phyloP scores from a whole-genome alignment of 2,888 invertebrate genomes.

The Alsophila aescularia region DNA sequence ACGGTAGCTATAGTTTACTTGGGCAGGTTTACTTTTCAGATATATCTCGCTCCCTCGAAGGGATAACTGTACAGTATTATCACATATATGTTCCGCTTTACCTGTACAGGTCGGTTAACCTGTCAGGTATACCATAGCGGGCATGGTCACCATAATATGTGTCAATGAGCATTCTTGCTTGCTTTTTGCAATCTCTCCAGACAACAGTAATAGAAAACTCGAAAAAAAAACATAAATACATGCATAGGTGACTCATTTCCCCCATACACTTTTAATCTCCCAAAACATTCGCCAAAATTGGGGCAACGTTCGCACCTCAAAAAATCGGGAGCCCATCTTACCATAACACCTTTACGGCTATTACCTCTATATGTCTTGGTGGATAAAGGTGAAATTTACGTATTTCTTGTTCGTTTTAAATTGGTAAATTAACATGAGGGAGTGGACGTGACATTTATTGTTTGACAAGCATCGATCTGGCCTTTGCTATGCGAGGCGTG shows the following conservation, averaged over 20 bases:
- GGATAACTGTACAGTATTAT: too few species aligned
- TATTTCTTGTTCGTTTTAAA: conserved; percentile 12
- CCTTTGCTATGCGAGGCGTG: conserved; percentile 80
- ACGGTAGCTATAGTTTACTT: too few species aligned
- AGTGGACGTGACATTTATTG: conserved; percentile 85
- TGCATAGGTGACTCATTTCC: conserved; percentile 40
- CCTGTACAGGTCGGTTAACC: too few species aligned
- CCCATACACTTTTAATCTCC: conserved; percentile 62
- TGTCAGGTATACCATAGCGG: too few species aligned
- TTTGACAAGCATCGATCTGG: conserved; percentile 84
- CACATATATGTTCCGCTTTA: too few species aligned
- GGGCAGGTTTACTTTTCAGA: too few species aligned
- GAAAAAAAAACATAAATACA: conserved; percentile 13
- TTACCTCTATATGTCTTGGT: conserved; percentile 33
- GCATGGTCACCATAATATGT: too few species aligned
- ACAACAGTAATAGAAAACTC: not conserved
- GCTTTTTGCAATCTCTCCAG: too few species aligned
- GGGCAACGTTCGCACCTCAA: conserved; percentile 80
- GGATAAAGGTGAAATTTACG: conserved; percentile 41
- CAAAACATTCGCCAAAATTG: conserved; percentile 71
- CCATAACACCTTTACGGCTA: conserved; percentile 39
- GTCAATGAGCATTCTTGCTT: too few species aligned
- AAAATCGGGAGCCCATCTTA: conserved; percentile 62
- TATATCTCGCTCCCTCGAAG: too few species aligned
- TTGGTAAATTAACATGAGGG: conserved; percentile 71